Evolutionary conservation across 2,888 invertebrate genomes (phyloP).

Genomic region (Hyposoter didymator): DNA sequence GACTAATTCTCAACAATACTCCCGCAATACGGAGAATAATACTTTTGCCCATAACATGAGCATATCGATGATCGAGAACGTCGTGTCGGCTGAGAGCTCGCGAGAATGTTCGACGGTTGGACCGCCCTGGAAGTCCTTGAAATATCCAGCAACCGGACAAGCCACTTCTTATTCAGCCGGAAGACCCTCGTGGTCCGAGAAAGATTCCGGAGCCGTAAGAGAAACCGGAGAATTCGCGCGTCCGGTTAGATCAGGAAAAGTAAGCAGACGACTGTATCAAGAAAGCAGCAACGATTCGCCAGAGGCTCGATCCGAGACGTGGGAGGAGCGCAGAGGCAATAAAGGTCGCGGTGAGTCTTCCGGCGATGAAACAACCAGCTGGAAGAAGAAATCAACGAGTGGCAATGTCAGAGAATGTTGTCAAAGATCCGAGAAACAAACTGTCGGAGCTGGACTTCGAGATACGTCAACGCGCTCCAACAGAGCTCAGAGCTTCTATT

Average conservation of each 20-base stretch:
- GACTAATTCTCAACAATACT: slow-evolving; percentile 72
- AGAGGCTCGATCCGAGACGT: slow-evolving; percentile 53
- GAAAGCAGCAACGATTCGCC: slow-evolving; percentile 72
- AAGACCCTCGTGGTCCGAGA: slow-evolving; percentile 71
- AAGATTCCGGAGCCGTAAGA: slow-evolving; percentile 72
- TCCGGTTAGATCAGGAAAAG: slow-evolving; percentile 73
- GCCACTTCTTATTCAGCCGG: slow-evolving; percentile 77
- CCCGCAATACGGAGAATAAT: slow-evolving; percentile 69
- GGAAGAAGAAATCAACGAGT: slow-evolving; percentile 61
- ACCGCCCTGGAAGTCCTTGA: slow-evolving; percentile 63
- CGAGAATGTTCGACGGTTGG: slow-evolving; percentile 69
- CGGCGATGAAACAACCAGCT: slow-evolving; percentile 62
- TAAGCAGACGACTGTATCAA: slow-evolving; percentile 79
- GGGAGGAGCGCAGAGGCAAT: slow-evolving; percentile 62
- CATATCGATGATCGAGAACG: slow-evolving; percentile 79
- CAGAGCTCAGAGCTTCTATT: slow-evolving; percentile 84
- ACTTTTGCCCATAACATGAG: slow-evolving; percentile 79
- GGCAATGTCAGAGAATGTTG: slow-evolving; percentile 47
- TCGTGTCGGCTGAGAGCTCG: slow-evolving; percentile 42
- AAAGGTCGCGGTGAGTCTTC: slow-evolving; percentile 61
- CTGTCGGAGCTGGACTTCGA: slow-evolving; percentile 62
- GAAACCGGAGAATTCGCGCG: slow-evolving; percentile 77
- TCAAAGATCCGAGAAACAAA: slow-evolving; percentile 59
- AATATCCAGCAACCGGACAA: slow-evolving; percentile 71
- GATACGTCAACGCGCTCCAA: slow-evolving; percentile 78